Conservation (phyloP, 1,140 invertebrate species). For the Watersipora subatra region DNA sequence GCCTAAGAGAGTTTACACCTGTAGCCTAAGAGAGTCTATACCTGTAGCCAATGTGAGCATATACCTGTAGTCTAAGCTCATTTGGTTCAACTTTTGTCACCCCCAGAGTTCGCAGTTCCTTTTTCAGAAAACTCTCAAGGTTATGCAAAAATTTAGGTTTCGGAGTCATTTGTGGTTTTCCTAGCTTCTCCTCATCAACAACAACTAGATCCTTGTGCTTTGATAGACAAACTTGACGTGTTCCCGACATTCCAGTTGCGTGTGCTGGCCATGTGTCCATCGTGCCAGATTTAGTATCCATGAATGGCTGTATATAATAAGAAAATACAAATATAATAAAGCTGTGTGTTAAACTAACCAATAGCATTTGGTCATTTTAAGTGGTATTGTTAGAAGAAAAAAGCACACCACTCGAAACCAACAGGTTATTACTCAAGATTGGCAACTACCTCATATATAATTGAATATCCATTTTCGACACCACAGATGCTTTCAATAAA, state of each 20-base stretch:
- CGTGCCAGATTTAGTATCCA: slow-evolving; percentile 30
- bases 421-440: no score
- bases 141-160: slow-evolving; percentile 38
- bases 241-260: slow-evolving; percentile 24
- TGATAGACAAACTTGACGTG: slow-evolving; percentile 23
- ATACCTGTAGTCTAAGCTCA: slow-evolving; percentile 37
- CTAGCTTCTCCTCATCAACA: slow-evolving; percentile 27
- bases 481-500: no score
- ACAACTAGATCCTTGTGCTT: slow-evolving; percentile 34
- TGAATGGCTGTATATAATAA: slow-evolving; percentile 24
- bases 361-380: no score
- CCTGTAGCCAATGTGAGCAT: no score
- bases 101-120: slow-evolving; percentile 32
- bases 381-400: no score
- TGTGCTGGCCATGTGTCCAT: slow-evolving; percentile 40
- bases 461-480: no score
- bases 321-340: no score
- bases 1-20: no score
- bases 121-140: slow-evolving; percentile 36
- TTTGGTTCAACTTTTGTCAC: slow-evolving; percentile 29
- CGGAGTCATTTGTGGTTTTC: slow-evolving; percentile 31
- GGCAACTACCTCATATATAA: no score
- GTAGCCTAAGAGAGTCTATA: no score
- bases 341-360: no score
- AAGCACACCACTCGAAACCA: no score